Base-by-base conservation (phyloP, 2,888 invertebrate genomes). In the Diplazon laetatorius region DNA sequence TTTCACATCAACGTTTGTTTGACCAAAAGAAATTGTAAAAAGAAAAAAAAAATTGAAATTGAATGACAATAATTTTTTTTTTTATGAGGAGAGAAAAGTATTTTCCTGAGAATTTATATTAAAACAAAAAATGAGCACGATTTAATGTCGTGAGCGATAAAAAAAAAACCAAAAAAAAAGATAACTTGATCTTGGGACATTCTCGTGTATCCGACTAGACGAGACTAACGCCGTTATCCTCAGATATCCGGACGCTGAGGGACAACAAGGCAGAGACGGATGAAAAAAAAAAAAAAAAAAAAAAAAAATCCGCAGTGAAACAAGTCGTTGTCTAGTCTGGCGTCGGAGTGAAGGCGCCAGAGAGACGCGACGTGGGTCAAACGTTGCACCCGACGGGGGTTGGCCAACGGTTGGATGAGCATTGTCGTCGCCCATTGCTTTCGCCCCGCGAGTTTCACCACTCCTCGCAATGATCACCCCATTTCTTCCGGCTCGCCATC, bases 191-290 rank as follows among this genome's bases (percentile, higher is more conserved):
- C 30, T 35, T 18, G 42, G 16, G 20, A 69, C 10, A 14, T n/a
- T 70, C 14, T 20, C 59, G 37, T 30, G 20, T 20, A n/a, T 59
- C 5, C 20, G 46, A 37, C 14, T 10, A 62, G 68, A 25, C n/a
- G 35, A 4, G 37, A 22, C 10, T 59, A 30, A 6, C 10, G 60
- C 75, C 79, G 79, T 84, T 86, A 85, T 46, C 42, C 80, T 78
- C 81, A 82, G 86, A 85, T 85, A 84, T 86, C 83, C 80, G 76
- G 82, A n/a, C n/a, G n/a, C n/a, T n/a, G n/a, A 30, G 6, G 30
- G 30, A 6, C 30, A 6, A 6, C 4, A 80, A 83, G 46, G 20
- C 35, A 37, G 14, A 59, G 86, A 86, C 85, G 71, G 83, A 88
- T 86, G 85, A 86, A 86, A 86, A 82, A n/a, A n/a, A n/a, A n/a